Evolutionary conservation across 2,113 vertebrate genomes (phyloP).

Genomic region (Nerophis ophidion): DNA sequence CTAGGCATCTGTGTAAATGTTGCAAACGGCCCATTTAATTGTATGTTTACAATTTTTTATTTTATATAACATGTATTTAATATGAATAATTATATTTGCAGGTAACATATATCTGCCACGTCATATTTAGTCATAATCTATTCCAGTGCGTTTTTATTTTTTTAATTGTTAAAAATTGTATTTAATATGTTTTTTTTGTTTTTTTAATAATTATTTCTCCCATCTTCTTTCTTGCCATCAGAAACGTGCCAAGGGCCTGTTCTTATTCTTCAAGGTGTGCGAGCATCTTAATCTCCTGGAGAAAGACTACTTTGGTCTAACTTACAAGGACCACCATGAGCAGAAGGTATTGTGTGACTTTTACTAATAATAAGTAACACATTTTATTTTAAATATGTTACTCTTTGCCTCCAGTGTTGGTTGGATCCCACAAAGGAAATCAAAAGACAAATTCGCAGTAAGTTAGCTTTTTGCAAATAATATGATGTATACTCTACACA

Average conservation of each 20-base stretch:
- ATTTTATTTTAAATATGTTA: not conserved
- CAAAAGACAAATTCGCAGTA: conserved; percentile 74
- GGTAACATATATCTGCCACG: too few relatives aligned
- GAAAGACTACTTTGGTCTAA: conserved; percentile 67
- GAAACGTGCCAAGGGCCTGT: conserved; percentile 67
- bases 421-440: conserved; percentile 75
- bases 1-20: too few relatives aligned
- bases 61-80: too few relatives aligned
- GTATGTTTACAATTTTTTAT: too few relatives aligned
- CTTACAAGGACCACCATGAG: conserved; percentile 55
- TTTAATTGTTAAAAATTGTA: too few relatives aligned
- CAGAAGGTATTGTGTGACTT: conserved; percentile 34
- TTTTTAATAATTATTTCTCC: not conserved
- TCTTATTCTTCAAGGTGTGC: conserved; percentile 64
- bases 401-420: conserved; percentile 62
- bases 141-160: too few relatives aligned
- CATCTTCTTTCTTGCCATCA: conserved; percentile 17
- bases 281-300: conserved; percentile 67
- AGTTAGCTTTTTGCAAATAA: conserved; percentile 39
- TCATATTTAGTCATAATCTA: too few relatives aligned
- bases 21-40: too few relatives aligned
- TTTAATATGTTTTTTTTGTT: not conserved
- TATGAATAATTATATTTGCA: too few relatives aligned
- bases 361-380: not conserved
- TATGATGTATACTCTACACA: not conserved